Evolutionary conservation across 2,113 vertebrate genomes (phyloP), one percentile per base, ranked within the genome.

Genomic region (Carassius auratus): DNA sequence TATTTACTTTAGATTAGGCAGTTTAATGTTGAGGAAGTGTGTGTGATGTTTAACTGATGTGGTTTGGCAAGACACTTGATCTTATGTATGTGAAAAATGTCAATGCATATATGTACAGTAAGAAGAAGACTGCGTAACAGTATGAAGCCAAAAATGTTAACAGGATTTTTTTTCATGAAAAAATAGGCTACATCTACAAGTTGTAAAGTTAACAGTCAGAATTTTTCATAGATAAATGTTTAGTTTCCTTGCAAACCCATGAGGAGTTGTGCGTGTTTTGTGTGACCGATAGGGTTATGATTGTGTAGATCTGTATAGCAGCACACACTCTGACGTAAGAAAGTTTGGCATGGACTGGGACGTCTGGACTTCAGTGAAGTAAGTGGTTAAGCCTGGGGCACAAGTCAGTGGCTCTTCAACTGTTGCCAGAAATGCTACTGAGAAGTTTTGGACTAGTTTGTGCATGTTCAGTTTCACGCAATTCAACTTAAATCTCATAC

Each of bases 51-150:
- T 38, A 5, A 5, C 36, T 38, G 36, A 5, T 38, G 36, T 36
- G 26, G 75, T 77, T 77, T 77, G 75, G 26, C 75, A 57, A 57
- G 75, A 77, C 33, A 15, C 9, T 4, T 77, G 50, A 57, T 57
- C 75, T 77, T 61, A 79, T 38, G 38, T 79, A 38, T 78, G 76
- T 79, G 55, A 78, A 79, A 61, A 59, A 42, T 61, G 76, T 61
- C 10, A 78, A 38, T 2, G 55, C 33, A 42, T 78, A 17, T 59
- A 26, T 17, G 30, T 38, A 38, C 36, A 38, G 36, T 38, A 38
- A 38, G 36, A 38, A 38, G 5, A 38, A 0, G 36, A 4, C 3
- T 4, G 4, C 36, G 36, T 38, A 4, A 38, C 36, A 38, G 5
- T 4, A 38, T 38, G 0, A 38, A 38, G 36, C 36, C 3, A 38